phyloP scores from a whole-genome alignment of 1,140 invertebrate genomes.

The Trypoxylus dichotomus region DNA sequence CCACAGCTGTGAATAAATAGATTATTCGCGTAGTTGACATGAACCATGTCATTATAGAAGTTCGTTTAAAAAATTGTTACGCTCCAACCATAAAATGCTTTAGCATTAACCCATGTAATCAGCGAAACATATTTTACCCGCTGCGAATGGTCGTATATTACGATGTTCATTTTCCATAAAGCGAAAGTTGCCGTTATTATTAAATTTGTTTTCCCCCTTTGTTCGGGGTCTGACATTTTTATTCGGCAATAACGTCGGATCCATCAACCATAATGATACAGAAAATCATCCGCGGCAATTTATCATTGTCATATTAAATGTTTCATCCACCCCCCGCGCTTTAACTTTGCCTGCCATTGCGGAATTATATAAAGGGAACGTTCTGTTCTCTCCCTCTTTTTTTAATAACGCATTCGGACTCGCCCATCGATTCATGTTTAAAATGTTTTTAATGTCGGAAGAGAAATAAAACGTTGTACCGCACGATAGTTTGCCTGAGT shows the following conservation, averaged over 20 bases:
- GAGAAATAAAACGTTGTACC: not conserved
- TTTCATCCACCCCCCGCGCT: not conserved
- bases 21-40: no score
- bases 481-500: not conserved
- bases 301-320: conserved; percentile 4
- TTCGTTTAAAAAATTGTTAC: no score
- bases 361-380: not conserved
- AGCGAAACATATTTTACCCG: no score
- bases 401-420: conserved; percentile 2
- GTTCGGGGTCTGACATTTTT: not conserved
- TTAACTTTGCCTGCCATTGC: not conserved
- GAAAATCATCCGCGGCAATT: conserved; percentile 1
- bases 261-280: conserved; percentile 6
- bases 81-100: no score
- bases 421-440: not conserved
- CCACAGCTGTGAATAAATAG: no score
- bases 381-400: not conserved
- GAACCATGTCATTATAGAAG: no score
- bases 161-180: not conserved
- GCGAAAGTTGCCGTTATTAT: not conserved
- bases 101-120: no score
- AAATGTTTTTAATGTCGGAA: not conserved
- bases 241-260: conserved; percentile 1
- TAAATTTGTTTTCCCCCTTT: not conserved
- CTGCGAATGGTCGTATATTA: not conserved